Evolutionary conservation across 2,113 vertebrate genomes (phyloP), one percentile per base, ranked within the genome.

Genomic region (Gracilinanus agilis): DNA sequence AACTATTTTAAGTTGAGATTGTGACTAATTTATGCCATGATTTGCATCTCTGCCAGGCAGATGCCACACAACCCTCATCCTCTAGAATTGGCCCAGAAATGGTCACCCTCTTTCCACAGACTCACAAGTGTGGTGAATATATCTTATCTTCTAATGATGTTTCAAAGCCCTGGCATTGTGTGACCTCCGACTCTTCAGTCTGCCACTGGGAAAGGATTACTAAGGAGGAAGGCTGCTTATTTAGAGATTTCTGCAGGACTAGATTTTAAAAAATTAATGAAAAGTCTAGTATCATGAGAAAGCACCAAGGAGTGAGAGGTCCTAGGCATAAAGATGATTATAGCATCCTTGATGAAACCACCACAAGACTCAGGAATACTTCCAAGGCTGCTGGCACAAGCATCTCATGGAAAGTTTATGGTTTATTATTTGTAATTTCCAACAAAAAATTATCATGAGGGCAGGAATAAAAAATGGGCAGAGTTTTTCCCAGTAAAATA

Each of bases 81-180:
- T 93, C 92, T 93, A 95, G 95, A 94, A 93, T 95, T 95, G 55
- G 95, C 95, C 96, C 93, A 94, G 58, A 90, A 97, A 95, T 96
- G 88, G 49, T 53, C 44, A 49, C 94, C 89, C 88, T 49, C 29
- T 55, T 95, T 93, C 95, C n/a, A 40, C 7, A 23, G n/a, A 40
- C n/a, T 83, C 67, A 23, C 16, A 21, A 40, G 19, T 83, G 19
- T 83, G 96, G 96, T 90, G 90, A 93, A 95, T 19, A 54, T 92
- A 44, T 27, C 92, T 97, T 92, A 95, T 92, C 93, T 93, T 91
- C 90, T 94, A 96, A 95, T 96, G 95, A 95, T 90, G 91, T 88
- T 93, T 61, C n/a, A 92, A 96, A 94, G 53, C 34, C 44, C 0
- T 93, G 94, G 91, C 53, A 29, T 54, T 4, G 44, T 49, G 49